Evolutionary conservation across 1,140 invertebrate genomes (phyloP).

Genomic region (Penaeus chinensis): DNA sequence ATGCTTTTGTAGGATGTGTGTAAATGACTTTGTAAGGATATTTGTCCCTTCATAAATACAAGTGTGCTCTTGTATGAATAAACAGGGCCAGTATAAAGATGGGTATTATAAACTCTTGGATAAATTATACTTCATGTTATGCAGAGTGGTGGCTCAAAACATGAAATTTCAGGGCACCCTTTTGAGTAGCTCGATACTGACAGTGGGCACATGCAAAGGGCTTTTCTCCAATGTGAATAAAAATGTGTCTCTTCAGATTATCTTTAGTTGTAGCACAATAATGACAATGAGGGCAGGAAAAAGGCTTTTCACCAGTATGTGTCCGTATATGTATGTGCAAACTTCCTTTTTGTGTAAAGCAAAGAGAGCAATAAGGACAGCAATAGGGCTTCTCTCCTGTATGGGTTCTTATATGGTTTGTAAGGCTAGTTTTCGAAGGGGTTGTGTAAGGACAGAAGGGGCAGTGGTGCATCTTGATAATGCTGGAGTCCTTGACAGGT

Average conservation of each 20-base stretch:
- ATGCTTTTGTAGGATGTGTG: no score
- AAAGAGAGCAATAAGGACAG: conserved; percentile 19
- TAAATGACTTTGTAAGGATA: no score
- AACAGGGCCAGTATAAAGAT: no score
- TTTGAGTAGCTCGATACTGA: conserved; percentile 17
- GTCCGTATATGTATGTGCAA: conserved; percentile 24
- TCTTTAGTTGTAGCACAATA: conserved; percentile 26
- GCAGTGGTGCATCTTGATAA: conserved; percentile 33
- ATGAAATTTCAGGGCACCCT: conserved; percentile 29
- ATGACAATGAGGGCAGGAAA: conserved; percentile 9
- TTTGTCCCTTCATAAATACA: no score
- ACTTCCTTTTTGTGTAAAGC: conserved; percentile 27
- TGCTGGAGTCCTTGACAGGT: conserved; percentile 21
- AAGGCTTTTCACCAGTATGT: conserved; percentile 10
- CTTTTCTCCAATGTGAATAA: conserved; percentile 20
- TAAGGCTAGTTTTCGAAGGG: conserved; percentile 19
- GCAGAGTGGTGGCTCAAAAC: conserved; percentile 8
- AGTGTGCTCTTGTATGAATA: no score
- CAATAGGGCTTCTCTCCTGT: conserved; percentile 9
- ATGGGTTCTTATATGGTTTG: conserved; percentile 22
- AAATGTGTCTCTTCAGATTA: conserved; percentile 25
- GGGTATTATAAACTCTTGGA: no score
- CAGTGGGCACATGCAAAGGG: conserved; percentile 27
- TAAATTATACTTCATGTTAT: neutral
- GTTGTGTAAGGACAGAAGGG: conserved; percentile 28